Conservation (phyloP, 2,888 invertebrate species). For the Pegoplata infirma region DNA sequence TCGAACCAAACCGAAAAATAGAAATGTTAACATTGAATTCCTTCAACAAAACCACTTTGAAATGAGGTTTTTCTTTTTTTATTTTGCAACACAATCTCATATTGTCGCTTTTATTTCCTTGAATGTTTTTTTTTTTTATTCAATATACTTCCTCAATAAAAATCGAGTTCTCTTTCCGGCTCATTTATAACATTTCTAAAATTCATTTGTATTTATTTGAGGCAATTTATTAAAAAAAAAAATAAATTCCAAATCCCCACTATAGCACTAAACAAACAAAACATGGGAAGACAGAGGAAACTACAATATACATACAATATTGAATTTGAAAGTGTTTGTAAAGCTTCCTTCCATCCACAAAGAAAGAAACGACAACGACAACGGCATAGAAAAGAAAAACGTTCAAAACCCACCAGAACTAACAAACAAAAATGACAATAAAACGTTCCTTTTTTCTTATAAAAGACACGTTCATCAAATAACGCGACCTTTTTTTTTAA, state of each 20-base stretch:
- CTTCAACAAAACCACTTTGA: constrained; percentile 12
- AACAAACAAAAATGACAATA: constrained; percentile 62
- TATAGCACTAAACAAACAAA: constrained; percentile 51
- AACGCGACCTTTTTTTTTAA: constrained; percentile 35
- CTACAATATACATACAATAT: constrained; percentile 2
- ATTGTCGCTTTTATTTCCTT: constrained; percentile 49
- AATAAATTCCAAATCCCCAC: constrained; percentile 43
- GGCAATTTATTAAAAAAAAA: constrained; percentile 59
- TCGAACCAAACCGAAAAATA: constrained; percentile 30
- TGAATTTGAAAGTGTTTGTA: constrained; percentile 35
- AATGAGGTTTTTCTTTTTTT: background rate
- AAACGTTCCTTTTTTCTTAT: constrained; percentile 47
- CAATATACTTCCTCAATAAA: constrained; percentile 61
- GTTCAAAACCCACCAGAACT: constrained; percentile 37
- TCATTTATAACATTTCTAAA: constrained; percentile 63
- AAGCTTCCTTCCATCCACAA: constrained; percentile 13
- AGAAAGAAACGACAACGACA: background rate
- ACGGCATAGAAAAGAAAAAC: constrained; percentile 2
- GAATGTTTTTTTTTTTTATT: constrained; percentile 22
- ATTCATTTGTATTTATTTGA: constrained; percentile 63
- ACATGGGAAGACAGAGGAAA: constrained; percentile 16
- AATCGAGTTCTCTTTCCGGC: constrained; percentile 60
- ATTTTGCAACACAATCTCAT: constrained; percentile 21
- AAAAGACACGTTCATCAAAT: constrained; percentile 60
- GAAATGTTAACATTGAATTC: constrained; percentile 47